Base-by-base conservation (phyloP, 1,140 invertebrate genomes). In the Papilio machaon region DNA sequence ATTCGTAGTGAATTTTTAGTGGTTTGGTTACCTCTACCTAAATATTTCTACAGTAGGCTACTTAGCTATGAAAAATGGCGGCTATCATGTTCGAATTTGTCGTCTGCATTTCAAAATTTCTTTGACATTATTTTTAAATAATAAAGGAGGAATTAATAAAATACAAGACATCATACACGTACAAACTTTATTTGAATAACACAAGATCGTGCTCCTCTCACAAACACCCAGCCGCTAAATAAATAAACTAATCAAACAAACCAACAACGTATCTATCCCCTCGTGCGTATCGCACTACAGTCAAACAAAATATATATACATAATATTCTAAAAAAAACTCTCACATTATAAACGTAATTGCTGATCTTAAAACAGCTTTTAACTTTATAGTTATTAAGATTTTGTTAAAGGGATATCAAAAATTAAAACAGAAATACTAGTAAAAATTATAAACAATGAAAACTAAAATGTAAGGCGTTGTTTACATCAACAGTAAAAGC, bases 111-210 rank as follows among this genome's bases (percentile, higher is more conserved):
- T 43, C 7, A 58, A 58, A 19, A 58, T 58, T 17, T 58, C 17
- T 2, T 23, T 64, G 11, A 4, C 10, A 4, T 23, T 64, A 5
- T 46, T n/a, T 35, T 19, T 4, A 17, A n/a, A n/a, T 76, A 67
- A 19, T 2, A 43, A 46, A 10, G 23, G 43, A 78, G 43, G 13
- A 74, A 19, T 52, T 19, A 52, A 82, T 84, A 87, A 81, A 82
- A 82, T 83, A 82, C 79, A 81, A 86, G 73, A 79, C 58, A 79
- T 78, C 30, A 78, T 87, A 81, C 85, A 89, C 87, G 81, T 91
- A 89, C 86, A 91, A 88, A 91, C 86, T 91, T 90, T 90, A 90
- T 90, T 90, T 84, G 82, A 79, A 89, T 87, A 90, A 90, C 82
- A 84, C 85, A 83, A 64, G 19, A 87, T 84, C 82, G 81, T 76